Evolutionary conservation across 2,888 invertebrate species (phyloP), one percentile per base, ranked within the genome.

Genomic region (Caenorhabditis imperialis): DNA sequence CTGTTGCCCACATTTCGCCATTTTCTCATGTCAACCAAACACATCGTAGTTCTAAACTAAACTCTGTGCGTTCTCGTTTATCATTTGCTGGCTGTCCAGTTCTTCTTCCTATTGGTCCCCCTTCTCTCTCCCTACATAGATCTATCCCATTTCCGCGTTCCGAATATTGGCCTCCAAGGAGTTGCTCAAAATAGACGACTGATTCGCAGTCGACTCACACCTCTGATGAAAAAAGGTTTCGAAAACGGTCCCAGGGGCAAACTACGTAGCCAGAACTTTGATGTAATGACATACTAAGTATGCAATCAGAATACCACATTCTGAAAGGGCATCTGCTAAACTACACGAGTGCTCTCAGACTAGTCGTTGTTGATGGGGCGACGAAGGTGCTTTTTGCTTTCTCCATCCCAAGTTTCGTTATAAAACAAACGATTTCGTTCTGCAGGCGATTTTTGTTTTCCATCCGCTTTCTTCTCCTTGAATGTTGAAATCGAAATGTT

Each of bases 401-500:
- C 10, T 30, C 30, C 10, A 10, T 10, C 30, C 30, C 30, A 45
- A 54, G 48, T 65, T 67, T 57, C 35, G 57, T 57, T 67, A 57
- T 67, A 51, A 67, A 67, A 67, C 57, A 65, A 55, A 65, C 55
- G 55, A 55, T 67, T 57, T 47, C 50, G 38, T 37, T 35, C 38
- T 48, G 22, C 42, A 50, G 40, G 65, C 55, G 57, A 57, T 50
- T 67, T 67, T 67, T 69, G 51, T 47, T 60, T 63, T 47, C 35
- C 47, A 42, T 40, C 58, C n/a, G 6, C 40, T 33, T 16, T 22
- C 40, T 62, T 38, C 44, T 54, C 48, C 55, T 40, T 44, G 25
- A 60, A 70, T 60, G 70, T 61, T 47, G 70, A 70, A 67, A 67
- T 67, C 67, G 67, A 67, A 67, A 67, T 57, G 67, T 67, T 67